phyloP scores from a whole-genome alignment of 2,888 invertebrate genomes.

The Heliconius aoede region DNA sequence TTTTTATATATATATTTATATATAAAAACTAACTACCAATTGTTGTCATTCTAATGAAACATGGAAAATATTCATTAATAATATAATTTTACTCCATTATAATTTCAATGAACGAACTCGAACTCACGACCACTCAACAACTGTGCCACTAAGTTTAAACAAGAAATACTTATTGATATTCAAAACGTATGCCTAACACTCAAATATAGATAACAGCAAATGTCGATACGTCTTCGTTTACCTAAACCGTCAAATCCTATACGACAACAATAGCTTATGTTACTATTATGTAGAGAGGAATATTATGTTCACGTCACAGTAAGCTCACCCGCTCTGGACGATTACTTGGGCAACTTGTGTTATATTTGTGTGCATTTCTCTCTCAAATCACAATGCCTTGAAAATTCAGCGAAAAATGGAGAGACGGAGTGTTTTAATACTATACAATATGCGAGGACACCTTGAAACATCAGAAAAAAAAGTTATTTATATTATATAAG shows the following conservation, averaged over 20 bases:
- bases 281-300: constrained; percentile 2
- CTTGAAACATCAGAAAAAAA: too few relatives aligned
- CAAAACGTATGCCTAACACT: background rate
- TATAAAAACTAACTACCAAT: too few relatives aligned
- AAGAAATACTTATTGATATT: background rate
- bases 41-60: too few relatives aligned
- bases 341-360: background rate
- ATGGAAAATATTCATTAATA: too few relatives aligned
- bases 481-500: too few relatives aligned
- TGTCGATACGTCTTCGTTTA: constrained; percentile 11
- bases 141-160: background rate
- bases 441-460: too few relatives aligned
- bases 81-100: background rate
- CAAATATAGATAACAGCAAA: constrained; percentile 1
- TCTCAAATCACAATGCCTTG: too few relatives aligned
- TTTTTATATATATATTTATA: too few relatives aligned
- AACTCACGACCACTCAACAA: background rate
- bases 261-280: constrained; percentile 17
- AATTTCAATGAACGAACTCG: too few relatives aligned
- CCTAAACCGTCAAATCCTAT: constrained; percentile 12
- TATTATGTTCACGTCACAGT: constrained; percentile 13
- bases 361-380: background rate
- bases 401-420: too few relatives aligned
- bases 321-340: background rate
- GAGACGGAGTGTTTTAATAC: too few relatives aligned